phyloP scores from a whole-genome alignment of 1,140 invertebrate genomes.

The Drosophila santomea region DNA sequence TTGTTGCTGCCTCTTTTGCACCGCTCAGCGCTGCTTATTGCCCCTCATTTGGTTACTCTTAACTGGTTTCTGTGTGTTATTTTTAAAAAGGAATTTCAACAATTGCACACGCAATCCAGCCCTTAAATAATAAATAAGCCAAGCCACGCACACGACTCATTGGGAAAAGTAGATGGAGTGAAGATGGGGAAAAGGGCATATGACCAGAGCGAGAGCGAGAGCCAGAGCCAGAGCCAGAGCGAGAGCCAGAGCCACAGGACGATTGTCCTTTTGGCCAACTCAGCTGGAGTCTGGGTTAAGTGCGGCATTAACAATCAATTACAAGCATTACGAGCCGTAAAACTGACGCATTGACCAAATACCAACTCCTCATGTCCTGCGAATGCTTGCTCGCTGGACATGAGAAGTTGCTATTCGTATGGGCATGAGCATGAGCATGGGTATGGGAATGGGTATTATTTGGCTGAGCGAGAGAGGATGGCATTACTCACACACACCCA shows the following conservation, averaged over 20 bases:
- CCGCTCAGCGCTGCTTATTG: background rate
- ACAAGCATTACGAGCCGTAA: constrained; percentile 75
- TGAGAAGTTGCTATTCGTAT: constrained; percentile 2
- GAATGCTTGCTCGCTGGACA: constrained; percentile 2
- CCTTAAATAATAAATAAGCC: constrained; percentile 68
- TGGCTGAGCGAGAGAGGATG: background rate
- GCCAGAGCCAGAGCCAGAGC: constrained; percentile 12
- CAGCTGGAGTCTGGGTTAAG: constrained; percentile 69
- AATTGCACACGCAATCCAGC: constrained; percentile 60
- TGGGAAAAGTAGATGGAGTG: background rate
- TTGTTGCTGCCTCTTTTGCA: background rate
- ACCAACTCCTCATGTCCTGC: constrained; percentile 39
- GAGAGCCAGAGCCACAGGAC: constrained; percentile 29
- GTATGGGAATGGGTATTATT: background rate
- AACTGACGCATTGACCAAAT: constrained; percentile 72
- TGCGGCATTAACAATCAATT: constrained; percentile 75
- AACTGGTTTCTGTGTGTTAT: constrained; percentile 54
- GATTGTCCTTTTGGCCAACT: constrained; percentile 51
- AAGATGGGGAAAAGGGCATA: background rate
- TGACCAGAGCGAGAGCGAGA: background rate
- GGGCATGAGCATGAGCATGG: background rate
- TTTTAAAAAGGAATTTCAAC: constrained; percentile 56
- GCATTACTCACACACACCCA: constrained; percentile 25
- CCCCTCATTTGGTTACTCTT: constrained; percentile 48
- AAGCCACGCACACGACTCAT: constrained; percentile 43